Evolutionary conservation across 1,140 invertebrate genomes (phyloP).

Genomic region (Bombus polaris): DNA sequence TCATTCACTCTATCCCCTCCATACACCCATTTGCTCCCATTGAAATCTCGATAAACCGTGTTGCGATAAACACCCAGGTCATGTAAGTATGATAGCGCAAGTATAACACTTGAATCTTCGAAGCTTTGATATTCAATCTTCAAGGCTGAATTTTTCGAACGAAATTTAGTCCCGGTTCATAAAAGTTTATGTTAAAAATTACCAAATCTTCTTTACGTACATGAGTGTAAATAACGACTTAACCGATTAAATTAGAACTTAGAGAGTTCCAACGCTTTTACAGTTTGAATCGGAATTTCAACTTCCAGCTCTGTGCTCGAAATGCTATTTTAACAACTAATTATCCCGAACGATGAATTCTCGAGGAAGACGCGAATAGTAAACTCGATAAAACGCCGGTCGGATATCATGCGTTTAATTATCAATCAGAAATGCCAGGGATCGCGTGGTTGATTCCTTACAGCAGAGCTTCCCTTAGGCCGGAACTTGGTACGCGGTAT

Average conservation of each 20-base stretch:
- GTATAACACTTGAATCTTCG: background rate
- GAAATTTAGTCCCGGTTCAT: background rate
- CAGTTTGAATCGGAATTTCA: background rate
- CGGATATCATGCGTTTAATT: constrained; percentile 73
- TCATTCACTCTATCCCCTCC: background rate
- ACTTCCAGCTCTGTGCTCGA: background rate
- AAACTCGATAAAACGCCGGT: constrained; percentile 44
- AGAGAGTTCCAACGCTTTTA: background rate
- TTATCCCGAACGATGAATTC: background rate
- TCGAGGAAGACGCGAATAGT: background rate
- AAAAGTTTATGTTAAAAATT: background rate
- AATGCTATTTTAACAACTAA: background rate
- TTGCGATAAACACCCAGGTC: background rate
- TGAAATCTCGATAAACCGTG: background rate
- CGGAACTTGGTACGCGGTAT: constrained; percentile 57
- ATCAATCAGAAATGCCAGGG: constrained; percentile 71
- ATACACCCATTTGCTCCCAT: background rate
- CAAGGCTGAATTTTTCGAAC: too few relatives aligned
- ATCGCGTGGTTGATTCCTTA: constrained; percentile 63
- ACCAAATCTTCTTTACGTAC: background rate
- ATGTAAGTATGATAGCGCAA: background rate
- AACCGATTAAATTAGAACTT: background rate
- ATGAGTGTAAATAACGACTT: background rate
- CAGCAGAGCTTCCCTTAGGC: constrained; percentile 18
- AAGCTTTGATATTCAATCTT: background rate